Evolutionary conservation across 2,888 invertebrate genomes (phyloP), one percentile per base, ranked within the genome.

Genomic region (Odontothrips loti): DNA sequence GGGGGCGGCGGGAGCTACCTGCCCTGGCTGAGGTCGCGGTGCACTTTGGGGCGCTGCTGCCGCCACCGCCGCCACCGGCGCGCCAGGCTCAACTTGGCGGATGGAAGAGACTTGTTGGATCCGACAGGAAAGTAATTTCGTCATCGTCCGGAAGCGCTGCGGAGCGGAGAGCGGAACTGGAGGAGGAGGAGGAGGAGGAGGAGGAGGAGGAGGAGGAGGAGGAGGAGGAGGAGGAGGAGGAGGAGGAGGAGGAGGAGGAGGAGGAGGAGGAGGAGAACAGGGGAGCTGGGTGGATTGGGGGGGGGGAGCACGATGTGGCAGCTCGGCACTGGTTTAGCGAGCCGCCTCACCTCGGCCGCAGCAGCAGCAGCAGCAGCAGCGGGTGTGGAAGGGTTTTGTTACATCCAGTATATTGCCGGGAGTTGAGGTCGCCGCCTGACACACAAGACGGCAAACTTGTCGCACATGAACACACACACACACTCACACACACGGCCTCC

Each of bases 91-190:
- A 58, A 58, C 58, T 58, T 58, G 58, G 20, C 12, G 51, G 51
- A 51, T 20, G 51, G 51, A 20, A 20, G 58, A 58, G 58, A 58
- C 58, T 58, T 58, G 58, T 58, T 58, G 58, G 58, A 58, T 58
- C 17, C 58, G 58, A 58, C 58, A 58, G 58, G 58, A 58, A 58
- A 58, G 58, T 58, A 58, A 58, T 58, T 58, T 58, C 58, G 58
- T 58, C 58, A 58, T 58, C 58, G 58, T 58, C 58, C 58, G 58
- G 58, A 58, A 58, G 58, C 58, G 58, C 58, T 58, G 58, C 58
- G 58, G 58, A 20, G 58, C 58, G 20, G 58, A 11, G 58, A 15
- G 58, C 17, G 58, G 58, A 15, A 15, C 58, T n/a, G n/a, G 20
- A 15, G 58, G 20, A 15, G 17, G 58, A 58, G 17, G 6, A 15